Base-by-base conservation (phyloP, 2,113 vertebrate genomes). In the Ochotona curzoniae region DNA sequence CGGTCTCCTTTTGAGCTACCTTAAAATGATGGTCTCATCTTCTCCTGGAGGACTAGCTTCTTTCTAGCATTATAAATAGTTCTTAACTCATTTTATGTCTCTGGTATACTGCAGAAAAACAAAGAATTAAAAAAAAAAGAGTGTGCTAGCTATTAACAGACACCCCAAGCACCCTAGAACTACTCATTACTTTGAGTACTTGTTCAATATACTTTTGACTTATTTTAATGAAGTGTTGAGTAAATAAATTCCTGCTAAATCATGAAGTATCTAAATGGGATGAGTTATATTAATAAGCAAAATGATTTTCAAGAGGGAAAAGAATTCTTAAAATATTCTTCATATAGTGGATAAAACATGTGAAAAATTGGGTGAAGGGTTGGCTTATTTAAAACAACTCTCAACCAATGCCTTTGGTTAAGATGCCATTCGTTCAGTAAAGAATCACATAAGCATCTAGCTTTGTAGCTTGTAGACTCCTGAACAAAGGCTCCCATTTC, bases 201-300 rank as follows among this genome's bases (percentile, higher is more conserved):
- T 80, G 7, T 79, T 89, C 64, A 69, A 35, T 79, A 81, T 87
- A 75, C 51, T 91, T 90, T 90, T 87, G 25, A 84, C 90, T 93
- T 66, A 71, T 26, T 78, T 66, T 78, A 90, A 67, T 44, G 12
- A 87, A 76, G 14, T 76, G 8, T 73, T 63, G 5, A 76, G 38
- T 57, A 23, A 84, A 93, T 84, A 14, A 54, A 28, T 84, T 92
- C 28, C 13, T 87, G n/a, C 82, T 83, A 91, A 71, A 80, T 89
- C 83, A 91, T 75, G 17, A 84, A 80, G 82, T 84, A 78, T 1
- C 30, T 79, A 61, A 78, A 74, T 61, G 17, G 26, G 12, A 70
- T 78, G 10, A 89, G 64, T 92, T 83, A 74, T 93, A 69, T 90
- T 60, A 93, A 67, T 63, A 30, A 93, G 14, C 73, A 85, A 92